Percentiles rank a stretch among this genome's conserved stretches.
Evolutionary conservation across 2,113 vertebrate species (phyloP).

Genomic region (Atrichornis clamosus): DNA sequence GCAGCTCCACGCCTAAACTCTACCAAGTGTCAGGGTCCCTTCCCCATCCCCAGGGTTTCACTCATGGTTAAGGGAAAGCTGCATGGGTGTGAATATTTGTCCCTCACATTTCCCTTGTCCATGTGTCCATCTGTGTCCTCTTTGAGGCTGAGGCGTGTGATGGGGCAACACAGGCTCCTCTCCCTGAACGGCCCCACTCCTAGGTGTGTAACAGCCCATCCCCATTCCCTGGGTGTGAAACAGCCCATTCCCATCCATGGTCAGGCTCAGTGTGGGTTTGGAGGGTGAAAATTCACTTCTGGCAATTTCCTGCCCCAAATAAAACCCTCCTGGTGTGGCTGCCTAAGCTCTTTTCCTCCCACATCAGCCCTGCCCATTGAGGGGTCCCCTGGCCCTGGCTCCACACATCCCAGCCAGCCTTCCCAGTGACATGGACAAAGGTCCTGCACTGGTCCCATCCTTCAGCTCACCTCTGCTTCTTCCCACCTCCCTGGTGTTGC

Average conservation of each 20-base stretch:
- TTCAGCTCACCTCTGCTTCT: not conserved
- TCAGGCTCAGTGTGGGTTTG: not conserved
- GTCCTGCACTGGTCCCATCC: not conserved
- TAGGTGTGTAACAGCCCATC: not conserved
- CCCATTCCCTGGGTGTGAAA: not conserved
- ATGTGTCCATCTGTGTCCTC: accelerated
- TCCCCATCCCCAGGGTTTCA: accelerated
- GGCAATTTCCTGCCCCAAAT: too few relatives aligned
- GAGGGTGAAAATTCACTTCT: accelerated
- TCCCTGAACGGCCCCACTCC: not conserved
- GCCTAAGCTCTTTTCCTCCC: not conserved
- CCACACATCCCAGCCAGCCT: not conserved
- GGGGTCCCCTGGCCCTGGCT: not conserved
- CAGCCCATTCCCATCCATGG: not conserved
- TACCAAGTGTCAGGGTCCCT: not conserved
- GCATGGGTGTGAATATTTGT: accelerated
- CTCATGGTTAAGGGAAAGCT: not conserved
- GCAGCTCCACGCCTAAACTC: not conserved
- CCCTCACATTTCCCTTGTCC: not conserved
- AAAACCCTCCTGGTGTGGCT: not conserved
- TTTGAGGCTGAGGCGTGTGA: not conserved
- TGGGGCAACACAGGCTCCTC: not conserved
- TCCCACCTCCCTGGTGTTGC: not conserved
- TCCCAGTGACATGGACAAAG: not conserved
- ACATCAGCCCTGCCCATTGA: not conserved